Evolutionary conservation across 2,888 invertebrate genomes (phyloP).

Genomic region (Yponomeuta malinellus): DNA sequence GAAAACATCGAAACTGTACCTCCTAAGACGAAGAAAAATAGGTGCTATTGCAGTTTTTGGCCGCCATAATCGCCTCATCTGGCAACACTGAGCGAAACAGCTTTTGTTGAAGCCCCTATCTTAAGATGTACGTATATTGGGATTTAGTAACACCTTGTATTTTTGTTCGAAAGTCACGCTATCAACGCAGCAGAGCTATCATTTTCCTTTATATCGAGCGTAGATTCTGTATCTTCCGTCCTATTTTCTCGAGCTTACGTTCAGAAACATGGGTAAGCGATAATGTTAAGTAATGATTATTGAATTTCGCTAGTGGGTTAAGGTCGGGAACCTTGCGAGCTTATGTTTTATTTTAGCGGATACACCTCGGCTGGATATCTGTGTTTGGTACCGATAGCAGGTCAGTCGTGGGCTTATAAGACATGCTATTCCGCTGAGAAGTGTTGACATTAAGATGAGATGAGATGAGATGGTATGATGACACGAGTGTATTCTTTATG

Average conservation of each 20-base stretch:
- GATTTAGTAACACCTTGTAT: neutral
- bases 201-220: neutral
- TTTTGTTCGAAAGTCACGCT: neutral
- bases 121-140: too few relatives aligned
- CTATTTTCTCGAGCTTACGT: neutral
- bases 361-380: constrained; percentile 45
- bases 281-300: constrained; percentile 31
- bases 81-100: too few relatives aligned
- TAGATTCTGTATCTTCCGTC: neutral
- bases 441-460: too few relatives aligned
- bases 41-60: too few relatives aligned
- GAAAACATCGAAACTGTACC: too few relatives aligned
- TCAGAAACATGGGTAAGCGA: neutral
- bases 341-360: constrained; percentile 57
- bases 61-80: too few relatives aligned
- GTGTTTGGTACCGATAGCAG: constrained; percentile 43
- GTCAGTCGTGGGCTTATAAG: constrained; percentile 2
- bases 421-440: too few relatives aligned
- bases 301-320: constrained; percentile 45
- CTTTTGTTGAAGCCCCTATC: too few relatives aligned
- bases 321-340: constrained; percentile 47
- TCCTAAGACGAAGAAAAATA: too few relatives aligned
- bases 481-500: too few relatives aligned
- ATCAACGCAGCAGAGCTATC: neutral
- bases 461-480: too few relatives aligned